Evolutionary conservation across 1,140 invertebrate genomes (phyloP).

Genomic region (Phenacoccus solenopsis): DNA sequence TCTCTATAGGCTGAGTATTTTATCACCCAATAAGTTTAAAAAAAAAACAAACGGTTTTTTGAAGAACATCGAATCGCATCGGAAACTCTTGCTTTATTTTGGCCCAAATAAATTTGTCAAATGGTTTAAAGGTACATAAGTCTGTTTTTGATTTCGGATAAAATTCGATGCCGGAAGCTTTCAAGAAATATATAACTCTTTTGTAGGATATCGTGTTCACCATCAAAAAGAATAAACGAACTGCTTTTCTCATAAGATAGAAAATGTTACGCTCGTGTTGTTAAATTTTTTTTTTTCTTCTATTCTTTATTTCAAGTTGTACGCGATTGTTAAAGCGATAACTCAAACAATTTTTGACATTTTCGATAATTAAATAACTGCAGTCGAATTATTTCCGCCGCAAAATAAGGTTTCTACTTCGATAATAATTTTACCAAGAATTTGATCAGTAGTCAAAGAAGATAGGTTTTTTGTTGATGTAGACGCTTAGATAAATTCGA

Average conservation of each 20-base stretch:
- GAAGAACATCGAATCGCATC: neutral
- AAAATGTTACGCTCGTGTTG: neutral
- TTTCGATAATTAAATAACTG: neutral
- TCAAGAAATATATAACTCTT: constrained; percentile 1
- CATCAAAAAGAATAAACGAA: neutral
- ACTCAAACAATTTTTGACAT: neutral
- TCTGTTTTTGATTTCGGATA: neutral
- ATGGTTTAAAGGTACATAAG: neutral
- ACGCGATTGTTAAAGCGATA: neutral
- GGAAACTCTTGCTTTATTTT: neutral
- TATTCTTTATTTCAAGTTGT: neutral
- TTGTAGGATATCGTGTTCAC: constrained; percentile 1
- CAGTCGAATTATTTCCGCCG: neutral
- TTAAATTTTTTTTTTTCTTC: neutral
- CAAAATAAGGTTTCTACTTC: neutral
- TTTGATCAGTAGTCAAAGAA: too few relatives aligned
- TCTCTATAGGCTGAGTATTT: too few relatives aligned
- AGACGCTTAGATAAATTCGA: too few relatives aligned
- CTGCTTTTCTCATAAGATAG: neutral
- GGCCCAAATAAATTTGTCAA: neutral
- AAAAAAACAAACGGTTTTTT: neutral
- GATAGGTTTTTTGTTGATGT: too few relatives aligned
- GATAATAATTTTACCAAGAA: neutral
- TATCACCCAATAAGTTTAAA: too few relatives aligned
- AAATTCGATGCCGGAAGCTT: constrained; percentile 1